Evolutionary conservation across 2,113 vertebrate genomes (phyloP), one percentile per base, ranked within the genome.

Genomic region (Syngnathoides biaculeatus): DNA sequence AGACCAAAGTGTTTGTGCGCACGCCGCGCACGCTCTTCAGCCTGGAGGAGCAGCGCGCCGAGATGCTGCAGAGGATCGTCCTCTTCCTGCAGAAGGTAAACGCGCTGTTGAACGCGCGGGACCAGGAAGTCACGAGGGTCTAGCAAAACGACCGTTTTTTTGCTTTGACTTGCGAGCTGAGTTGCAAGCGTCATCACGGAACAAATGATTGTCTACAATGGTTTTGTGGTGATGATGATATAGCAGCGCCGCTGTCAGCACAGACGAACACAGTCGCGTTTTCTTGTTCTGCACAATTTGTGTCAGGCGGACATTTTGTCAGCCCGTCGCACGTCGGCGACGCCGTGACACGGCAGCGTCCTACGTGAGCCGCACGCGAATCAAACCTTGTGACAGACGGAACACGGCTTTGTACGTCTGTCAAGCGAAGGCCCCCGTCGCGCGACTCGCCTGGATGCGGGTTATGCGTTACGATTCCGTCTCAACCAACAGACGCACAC

Each of bases 81-180:
- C 94, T 99, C 69, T 98, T 99, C 88, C 93, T 99, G 1, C 97
- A 99, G 85, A 99, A 99, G 96, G 97, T 98, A 81, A 86, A 88
- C 60, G 53, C 5, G 30, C 30, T 35, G 6, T 35, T 2, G 30
- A 35, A 35, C 30, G 30, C 30, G 3, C 30, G 6, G 30, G 30
- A 35, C 6, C 30, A 35, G 4, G 30, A 35, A 3, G 30, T 35
- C 30, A 1, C 30, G 30, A 6, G 30, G 3, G 30, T 35, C 30
- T 35, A 35, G 30, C 30, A 6, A 35, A 5, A 35, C 30, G 30
- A 35, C 30, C 4, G 1, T 3, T 35, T 35, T 35, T 35, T 35
- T 35, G 30, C 30, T 35, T 35, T 35, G 30, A 5, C 30, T 35
- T 35, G 30, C 30, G 30, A 35, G 30, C 30, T 35, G 30, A 35